phyloP scores from a whole-genome alignment of 2,113 vertebrate genomes.

The Excalfactoria chinensis region DNA sequence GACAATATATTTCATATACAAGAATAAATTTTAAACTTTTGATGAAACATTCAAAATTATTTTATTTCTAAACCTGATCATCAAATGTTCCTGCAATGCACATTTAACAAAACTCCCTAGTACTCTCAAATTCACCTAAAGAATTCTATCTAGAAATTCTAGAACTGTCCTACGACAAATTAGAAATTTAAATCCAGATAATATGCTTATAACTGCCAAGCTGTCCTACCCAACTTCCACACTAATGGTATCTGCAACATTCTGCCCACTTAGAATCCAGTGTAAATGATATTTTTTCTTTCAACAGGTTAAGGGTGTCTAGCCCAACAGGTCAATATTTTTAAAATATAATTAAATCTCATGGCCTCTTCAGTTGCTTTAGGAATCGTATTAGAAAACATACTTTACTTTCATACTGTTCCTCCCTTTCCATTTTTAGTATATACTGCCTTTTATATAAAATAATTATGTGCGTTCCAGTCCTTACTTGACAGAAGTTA shows the following conservation, averaged over 20 bases:
- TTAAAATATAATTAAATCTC: neutral
- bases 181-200: neutral
- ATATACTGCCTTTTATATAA: neutral
- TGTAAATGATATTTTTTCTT: neutral
- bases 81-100: neutral
- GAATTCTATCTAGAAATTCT: neutral
- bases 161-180: neutral
- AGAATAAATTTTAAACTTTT: neutral
- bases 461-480: neutral
- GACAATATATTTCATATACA: neutral
- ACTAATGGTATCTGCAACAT: neutral
- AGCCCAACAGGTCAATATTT: neutral
- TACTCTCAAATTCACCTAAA: neutral
- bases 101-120: neutral
- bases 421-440: neutral
- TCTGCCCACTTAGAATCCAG: neutral
- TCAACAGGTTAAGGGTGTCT: neutral
- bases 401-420: neutral
- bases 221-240: neutral
- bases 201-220: neutral
- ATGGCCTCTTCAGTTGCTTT: neutral
- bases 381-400: neutral
- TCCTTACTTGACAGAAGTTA: neutral
- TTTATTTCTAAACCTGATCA: neutral
- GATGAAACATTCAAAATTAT: neutral